Conservation (phyloP, 2,797 vertebrate genomes). For the Lacerta viridis region DNA sequence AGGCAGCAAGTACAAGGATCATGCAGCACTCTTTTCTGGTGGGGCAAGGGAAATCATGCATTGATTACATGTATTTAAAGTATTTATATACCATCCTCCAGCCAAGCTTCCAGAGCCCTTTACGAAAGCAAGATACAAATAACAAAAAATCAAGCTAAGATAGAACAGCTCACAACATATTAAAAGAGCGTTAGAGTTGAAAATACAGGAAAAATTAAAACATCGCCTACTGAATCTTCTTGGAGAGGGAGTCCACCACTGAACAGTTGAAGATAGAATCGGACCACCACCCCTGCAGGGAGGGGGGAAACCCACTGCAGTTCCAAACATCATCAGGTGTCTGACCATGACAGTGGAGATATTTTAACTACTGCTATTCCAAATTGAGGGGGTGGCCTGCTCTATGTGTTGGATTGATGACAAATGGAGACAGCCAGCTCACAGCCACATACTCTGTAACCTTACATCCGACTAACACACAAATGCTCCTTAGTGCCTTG, state of each 20-base stretch:
- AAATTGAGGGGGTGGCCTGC: too few species aligned
- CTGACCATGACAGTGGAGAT: too few species aligned
- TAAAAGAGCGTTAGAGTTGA: not conserved
- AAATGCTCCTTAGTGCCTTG: too few species aligned
- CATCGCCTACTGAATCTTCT: not conserved
- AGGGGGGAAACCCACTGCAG: too few species aligned
- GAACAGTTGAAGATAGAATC: not conserved
- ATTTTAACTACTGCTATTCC: too few species aligned
- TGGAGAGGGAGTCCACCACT: too few species aligned
- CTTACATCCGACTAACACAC: too few species aligned
- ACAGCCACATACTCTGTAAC: too few species aligned
- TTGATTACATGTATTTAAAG: not conserved
- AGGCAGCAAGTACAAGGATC: conserved; percentile 39
- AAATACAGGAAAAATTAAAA: not conserved
- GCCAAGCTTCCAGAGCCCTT: not conserved
- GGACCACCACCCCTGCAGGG: too few species aligned
- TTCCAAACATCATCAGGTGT: too few species aligned
- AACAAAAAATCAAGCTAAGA: not conserved
- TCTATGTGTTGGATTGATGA: too few species aligned
- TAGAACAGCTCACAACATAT: not conserved
- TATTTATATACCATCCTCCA: not conserved
- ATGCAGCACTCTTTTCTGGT: not conserved
- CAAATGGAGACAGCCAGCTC: too few species aligned
- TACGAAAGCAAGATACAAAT: not conserved
- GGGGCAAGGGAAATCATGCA: conserved; percentile 8